A percentile compares a stretch with the other conserved stretches of the same genome.
Evolutionary conservation across 2,888 invertebrate genomes (phyloP).

Genomic region (Leptopterna dolabrata): DNA sequence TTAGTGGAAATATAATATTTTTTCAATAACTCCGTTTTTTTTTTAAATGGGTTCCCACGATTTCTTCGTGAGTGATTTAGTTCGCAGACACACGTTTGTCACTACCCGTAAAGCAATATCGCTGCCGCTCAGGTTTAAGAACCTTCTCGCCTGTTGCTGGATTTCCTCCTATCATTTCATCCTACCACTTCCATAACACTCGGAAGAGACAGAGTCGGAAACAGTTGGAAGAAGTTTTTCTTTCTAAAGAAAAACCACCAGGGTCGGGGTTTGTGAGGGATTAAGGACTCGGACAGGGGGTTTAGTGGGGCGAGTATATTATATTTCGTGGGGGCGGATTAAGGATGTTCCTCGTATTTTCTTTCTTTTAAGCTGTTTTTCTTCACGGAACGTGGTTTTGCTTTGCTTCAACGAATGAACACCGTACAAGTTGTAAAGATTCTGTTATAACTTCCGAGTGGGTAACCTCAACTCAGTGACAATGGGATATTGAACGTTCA

Average conservation of each 20-base stretch:
- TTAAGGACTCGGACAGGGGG: background rate
- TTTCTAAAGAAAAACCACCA: background rate
- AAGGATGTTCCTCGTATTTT: background rate
- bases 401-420: background rate
- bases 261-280: background rate
- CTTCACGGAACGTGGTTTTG: background rate
- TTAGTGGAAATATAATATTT: no score
- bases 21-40: no score
- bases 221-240: background rate
- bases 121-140: background rate
- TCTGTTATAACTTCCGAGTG: no score
- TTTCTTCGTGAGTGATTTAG: no score
- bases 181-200: background rate
- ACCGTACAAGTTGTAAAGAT: background rate
- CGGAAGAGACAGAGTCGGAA: background rate
- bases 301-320: background rate
- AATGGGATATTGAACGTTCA: no score
- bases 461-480: no score
- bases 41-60: no score
- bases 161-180: background rate
- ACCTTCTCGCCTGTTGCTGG: background rate
- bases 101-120: background rate
- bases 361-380: background rate
- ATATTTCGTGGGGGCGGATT: background rate
- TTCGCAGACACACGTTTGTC: background rate